Evolutionary conservation across 2,888 invertebrate genomes (phyloP).

Genomic region (Eristalis arbustorum): DNA sequence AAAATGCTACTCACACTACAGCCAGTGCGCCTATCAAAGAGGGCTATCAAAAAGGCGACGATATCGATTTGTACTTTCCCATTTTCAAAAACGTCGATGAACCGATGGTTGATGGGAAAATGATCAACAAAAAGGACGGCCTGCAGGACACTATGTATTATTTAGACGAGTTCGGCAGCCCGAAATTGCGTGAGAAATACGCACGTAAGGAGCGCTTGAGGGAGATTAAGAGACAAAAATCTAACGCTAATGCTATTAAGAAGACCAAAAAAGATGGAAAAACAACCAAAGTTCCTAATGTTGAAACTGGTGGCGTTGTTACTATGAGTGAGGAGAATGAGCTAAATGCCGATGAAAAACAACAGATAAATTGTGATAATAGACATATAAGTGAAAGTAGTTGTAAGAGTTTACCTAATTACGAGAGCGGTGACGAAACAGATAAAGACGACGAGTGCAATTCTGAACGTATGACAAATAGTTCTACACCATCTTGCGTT

Average conservation of each 20-base stretch:
- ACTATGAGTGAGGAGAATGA: slow-evolving; percentile 64
- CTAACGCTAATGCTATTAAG: slow-evolving; percentile 75
- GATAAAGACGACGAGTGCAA: slow-evolving; percentile 37
- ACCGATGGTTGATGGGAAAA: slow-evolving; percentile 77
- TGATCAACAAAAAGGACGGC: slow-evolving; percentile 79
- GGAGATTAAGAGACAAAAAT: slow-evolving; percentile 74
- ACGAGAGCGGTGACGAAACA: slow-evolving; percentile 35
- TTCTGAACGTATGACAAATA: slow-evolving; percentile 69
- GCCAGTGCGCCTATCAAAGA: slow-evolving; percentile 58
- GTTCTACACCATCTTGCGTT: slow-evolving; percentile 77
- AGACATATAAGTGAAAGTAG: slow-evolving; percentile 63
- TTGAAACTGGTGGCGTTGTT: slow-evolving; percentile 25
- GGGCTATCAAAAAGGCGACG: slow-evolving; percentile 53
- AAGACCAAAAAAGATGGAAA: slow-evolving; percentile 71
- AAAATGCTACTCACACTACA: neutral
- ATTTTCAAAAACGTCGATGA: slow-evolving; percentile 77
- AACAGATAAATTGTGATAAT: slow-evolving; percentile 71
- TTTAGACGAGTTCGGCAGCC: slow-evolving; percentile 80
- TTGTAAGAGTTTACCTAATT: slow-evolving; percentile 53
- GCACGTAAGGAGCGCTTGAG: slow-evolving; percentile 77
- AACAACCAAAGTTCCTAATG: slow-evolving; percentile 51
- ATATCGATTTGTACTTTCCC: slow-evolving; percentile 74
- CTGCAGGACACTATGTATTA: slow-evolving; percentile 80
- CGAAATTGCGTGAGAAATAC: slow-evolving; percentile 78
- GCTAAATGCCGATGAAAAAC: slow-evolving; percentile 34